Evolutionary conservation across 2,797 vertebrate species (phyloP).

Genomic region (Columba guinea): DNA sequence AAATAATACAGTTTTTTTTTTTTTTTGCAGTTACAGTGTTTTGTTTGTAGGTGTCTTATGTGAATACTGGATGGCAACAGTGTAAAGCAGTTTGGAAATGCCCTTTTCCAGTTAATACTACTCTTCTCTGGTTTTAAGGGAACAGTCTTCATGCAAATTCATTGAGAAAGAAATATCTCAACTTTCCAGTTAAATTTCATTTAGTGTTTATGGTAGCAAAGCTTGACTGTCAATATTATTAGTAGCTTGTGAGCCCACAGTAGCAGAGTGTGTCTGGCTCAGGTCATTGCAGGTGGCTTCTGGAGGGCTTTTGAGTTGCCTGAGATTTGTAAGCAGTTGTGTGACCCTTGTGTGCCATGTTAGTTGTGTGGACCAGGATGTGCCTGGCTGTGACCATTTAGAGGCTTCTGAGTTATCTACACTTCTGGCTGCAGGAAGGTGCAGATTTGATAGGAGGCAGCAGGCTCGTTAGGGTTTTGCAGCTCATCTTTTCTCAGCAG

Average conservation of each 20-base stretch:
- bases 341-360: not conserved
- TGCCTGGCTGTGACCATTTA: not conserved
- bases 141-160: not conserved
- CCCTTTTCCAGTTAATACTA: not conserved
- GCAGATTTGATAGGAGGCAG: not conserved
- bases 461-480: not conserved
- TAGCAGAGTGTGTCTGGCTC: not conserved
- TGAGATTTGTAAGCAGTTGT: not conserved
- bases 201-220: not conserved
- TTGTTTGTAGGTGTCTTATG: not conserved
- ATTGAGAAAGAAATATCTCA: not conserved
- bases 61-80: not conserved
- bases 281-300: not conserved
- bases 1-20: not conserved
- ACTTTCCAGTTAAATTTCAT: not conserved
- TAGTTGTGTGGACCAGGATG: not conserved
- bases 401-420: not conserved
- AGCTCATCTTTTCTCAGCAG: not conserved
- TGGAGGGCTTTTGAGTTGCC: not conserved
- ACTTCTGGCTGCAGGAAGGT: not conserved
- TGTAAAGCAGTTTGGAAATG: not conserved
- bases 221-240: not conserved
- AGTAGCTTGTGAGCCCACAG: not conserved
- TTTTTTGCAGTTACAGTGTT: not conserved
- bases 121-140: not conserved